phyloP scores from a whole-genome alignment of 1,140 invertebrate genomes.

The Drosophila sp. region DNA sequence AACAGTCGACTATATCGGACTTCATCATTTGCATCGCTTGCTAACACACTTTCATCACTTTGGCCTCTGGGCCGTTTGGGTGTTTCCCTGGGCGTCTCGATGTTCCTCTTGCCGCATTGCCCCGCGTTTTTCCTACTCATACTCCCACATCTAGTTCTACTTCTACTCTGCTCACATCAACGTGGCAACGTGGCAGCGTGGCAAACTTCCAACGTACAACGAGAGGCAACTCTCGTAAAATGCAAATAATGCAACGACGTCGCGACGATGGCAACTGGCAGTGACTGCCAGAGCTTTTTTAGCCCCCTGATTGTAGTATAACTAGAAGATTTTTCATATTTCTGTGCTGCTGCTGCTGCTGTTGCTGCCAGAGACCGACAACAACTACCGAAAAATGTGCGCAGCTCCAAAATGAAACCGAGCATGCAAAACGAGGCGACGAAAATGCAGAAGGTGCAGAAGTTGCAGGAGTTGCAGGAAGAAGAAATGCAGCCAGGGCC shows the following conservation, averaged over 20 bases:
- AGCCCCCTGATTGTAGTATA: conserved; percentile 45
- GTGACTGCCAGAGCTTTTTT: conserved; percentile 69
- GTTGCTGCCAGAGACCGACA: conserved; percentile 56
- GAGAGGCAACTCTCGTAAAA: conserved; percentile 78
- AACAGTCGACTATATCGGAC: conserved; percentile 29
- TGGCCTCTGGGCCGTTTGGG: conserved; percentile 41
- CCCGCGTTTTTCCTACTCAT: not conserved
- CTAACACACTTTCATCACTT: conserved; percentile 63
- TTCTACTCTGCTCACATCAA: conserved; percentile 2
- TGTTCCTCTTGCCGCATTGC: conserved; percentile 22
- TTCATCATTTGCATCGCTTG: conserved; percentile 12
- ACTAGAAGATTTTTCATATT: conserved; percentile 80
- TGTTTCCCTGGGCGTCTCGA: conserved; percentile 36
- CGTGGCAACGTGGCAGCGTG: conserved; percentile 41
- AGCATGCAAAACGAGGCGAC: conserved; percentile 78
- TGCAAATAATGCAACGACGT: conserved; percentile 78
- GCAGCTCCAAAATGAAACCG: conserved; percentile 74
- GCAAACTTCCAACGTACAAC: conserved; percentile 68
- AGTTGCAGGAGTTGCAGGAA: not conserved
- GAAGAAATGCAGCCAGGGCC: conserved; percentile 13
- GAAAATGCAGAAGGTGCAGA: conserved; percentile 50
- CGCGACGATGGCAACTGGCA: conserved; percentile 72
- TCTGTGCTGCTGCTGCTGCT: too few relatives aligned
- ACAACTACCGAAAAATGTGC: conserved; percentile 55
- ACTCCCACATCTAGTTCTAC: too few relatives aligned